Percentiles rank a stretch among this genome's conserved stretches.
phyloP scores from a whole-genome alignment of 2,888 invertebrate species.

The Tinea semifulvella region DNA sequence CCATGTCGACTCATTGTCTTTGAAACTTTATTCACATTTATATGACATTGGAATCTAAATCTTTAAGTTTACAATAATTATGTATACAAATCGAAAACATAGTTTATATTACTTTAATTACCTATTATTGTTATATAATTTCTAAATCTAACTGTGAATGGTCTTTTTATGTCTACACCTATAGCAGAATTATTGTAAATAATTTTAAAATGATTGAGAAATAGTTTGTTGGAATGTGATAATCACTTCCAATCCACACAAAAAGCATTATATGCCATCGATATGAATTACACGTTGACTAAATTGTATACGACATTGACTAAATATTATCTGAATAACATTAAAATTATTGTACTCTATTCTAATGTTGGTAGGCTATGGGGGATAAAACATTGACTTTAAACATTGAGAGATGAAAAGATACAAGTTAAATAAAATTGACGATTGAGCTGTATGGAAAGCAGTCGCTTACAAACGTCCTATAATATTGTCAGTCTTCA shows the following conservation, averaged over 20 bases:
- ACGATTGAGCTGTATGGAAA: slow-evolving; percentile 42
- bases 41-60: slow-evolving; percentile 42
- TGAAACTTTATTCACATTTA: slow-evolving; percentile 63
- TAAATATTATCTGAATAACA: slow-evolving; percentile 38
- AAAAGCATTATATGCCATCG: slow-evolving; percentile 56
- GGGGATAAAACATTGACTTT: slow-evolving; percentile 52
- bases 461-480: slow-evolving; percentile 46
- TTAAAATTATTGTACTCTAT: slow-evolving; percentile 45
- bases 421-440: slow-evolving; percentile 40
- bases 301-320: slow-evolving; percentile 43
- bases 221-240: slow-evolving; percentile 33
- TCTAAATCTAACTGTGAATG: slow-evolving; percentile 60
- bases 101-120: slow-evolving; percentile 45
- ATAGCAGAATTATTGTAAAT: slow-evolving; percentile 28
- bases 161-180: slow-evolving; percentile 29
- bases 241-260: slow-evolving; percentile 41
- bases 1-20: slow-evolving; percentile 41
- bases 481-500: slow-evolving; percentile 63
- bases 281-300: slow-evolving; percentile 32
- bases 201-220: slow-evolving; percentile 28
- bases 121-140: slow-evolving; percentile 56
- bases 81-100: slow-evolving; percentile 67
- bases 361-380: slow-evolving; percentile 44
- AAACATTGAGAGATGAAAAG: slow-evolving; percentile 55
- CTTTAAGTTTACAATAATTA: slow-evolving; percentile 56